A percentile compares a stretch with the other conserved stretches of the same genome.
Conservation (phyloP, 2,797 vertebrate species). For the Oreochromis grahami region DNA sequence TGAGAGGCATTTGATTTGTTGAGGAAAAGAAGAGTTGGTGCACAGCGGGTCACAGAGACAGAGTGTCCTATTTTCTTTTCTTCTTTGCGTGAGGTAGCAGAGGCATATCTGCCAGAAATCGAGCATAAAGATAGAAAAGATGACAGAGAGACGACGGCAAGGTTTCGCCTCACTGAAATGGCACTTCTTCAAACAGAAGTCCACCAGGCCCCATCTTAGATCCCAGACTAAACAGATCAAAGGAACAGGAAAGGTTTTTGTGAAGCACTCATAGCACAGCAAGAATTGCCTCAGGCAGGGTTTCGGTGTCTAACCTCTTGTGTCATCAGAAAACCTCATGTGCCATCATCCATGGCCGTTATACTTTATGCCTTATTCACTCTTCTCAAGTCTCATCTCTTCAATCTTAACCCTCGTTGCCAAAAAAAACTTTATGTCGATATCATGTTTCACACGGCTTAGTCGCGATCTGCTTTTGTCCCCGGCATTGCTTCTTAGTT, state of each 20-base stretch:
- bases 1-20: constrained; percentile 59
- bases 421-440: constrained; percentile 52
- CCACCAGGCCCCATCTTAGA: neutral
- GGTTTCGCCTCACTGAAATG: constrained; percentile 18
- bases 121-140: constrained; percentile 28
- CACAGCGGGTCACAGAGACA: neutral
- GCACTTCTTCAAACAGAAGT: constrained; percentile 29
- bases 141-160: constrained; percentile 7
- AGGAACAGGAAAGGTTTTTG: constrained; percentile 32
- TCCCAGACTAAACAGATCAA: constrained; percentile 30
- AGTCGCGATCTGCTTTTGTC: neutral
- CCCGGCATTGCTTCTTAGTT: constrained; percentile 23
- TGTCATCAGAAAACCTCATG: constrained; percentile 39
- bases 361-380: constrained; percentile 59
- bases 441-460: constrained; percentile 40
- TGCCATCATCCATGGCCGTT: constrained; percentile 37
- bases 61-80: constrained; percentile 7
- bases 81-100: constrained; percentile 10
- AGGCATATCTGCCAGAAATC: constrained; percentile 15
- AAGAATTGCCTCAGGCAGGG: constrained; percentile 24
- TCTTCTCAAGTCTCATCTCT: constrained; percentile 29
- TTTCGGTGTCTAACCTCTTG: constrained; percentile 10
- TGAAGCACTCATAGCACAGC: constrained; percentile 13
- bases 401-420: constrained; percentile 53
- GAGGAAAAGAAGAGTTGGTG: neutral